Percentiles rank a stretch among this genome's conserved stretches.
Evolutionary conservation across 2,888 invertebrate genomes (phyloP).

Genomic region (Drosophila mimetica): DNA sequence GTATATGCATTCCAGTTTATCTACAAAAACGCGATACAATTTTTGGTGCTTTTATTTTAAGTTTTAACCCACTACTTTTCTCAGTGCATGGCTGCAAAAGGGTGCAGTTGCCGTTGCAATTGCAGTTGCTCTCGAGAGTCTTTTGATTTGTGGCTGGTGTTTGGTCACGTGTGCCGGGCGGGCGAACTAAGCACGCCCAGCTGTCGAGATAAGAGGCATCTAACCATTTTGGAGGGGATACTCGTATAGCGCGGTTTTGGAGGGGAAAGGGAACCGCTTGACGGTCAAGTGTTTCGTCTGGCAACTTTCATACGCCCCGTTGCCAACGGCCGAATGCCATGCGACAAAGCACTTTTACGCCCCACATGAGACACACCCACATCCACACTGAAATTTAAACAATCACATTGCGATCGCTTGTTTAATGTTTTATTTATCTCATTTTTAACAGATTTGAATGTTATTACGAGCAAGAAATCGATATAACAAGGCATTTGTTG

Average conservation of each 20-base stretch:
- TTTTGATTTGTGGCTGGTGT: constrained; percentile 51
- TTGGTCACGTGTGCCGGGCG: constrained; percentile 64
- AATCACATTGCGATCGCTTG: constrained; percentile 27
- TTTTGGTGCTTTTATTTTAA: not conserved
- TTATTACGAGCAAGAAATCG: constrained; percentile 7
- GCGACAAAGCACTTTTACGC: constrained; percentile 31
- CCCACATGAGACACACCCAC: constrained; percentile 36
- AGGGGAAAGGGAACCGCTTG: constrained; percentile 33
- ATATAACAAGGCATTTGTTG: constrained; percentile 9
- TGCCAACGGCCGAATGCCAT: constrained; percentile 32
- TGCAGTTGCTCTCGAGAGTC: constrained; percentile 30
- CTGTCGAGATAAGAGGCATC: constrained; percentile 63
- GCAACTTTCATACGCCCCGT: constrained; percentile 37
- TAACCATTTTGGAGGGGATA: constrained; percentile 12
- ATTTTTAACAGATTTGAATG: constrained; percentile 25
- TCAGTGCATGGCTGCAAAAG: constrained; percentile 44
- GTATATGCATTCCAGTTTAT: too few species aligned
- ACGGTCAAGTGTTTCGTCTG: constrained; percentile 60
- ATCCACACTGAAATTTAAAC: constrained; percentile 1
- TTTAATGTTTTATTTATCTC: constrained; percentile 32
- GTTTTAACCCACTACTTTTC: not conserved
- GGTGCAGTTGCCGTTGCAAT: constrained; percentile 65
- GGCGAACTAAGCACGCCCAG: constrained; percentile 46
- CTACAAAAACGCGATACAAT: not conserved
- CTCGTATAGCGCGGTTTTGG: too few species aligned